Percentiles rank a stretch among this genome's conserved stretches.
Evolutionary conservation across 2,888 invertebrate genomes (phyloP).

Genomic region (Gortyna flavago): DNA sequence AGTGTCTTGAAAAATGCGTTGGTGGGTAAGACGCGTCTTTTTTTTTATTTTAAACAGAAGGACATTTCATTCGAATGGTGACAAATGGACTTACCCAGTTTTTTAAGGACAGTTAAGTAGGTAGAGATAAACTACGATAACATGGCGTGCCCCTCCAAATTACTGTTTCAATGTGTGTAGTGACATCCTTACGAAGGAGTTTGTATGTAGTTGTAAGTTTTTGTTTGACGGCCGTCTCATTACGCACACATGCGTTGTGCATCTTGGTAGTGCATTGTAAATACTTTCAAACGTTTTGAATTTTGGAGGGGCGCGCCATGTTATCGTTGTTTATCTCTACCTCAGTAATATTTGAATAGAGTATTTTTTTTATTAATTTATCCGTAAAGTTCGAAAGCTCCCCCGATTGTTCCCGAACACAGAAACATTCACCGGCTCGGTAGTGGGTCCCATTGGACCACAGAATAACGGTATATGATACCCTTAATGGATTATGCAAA

Average conservation of each 20-base stretch:
- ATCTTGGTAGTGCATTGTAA: no score
- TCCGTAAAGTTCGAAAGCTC: neutral
- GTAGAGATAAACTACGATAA: no score
- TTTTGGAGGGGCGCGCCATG: no score
- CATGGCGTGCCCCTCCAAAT: no score
- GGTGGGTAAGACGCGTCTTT: neutral
- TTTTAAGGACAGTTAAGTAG: neutral
- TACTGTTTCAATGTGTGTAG: no score
- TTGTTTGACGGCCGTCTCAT: no score
- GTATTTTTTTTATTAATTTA: neutral
- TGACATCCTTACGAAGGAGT: no score
- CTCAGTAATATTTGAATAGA: no score
- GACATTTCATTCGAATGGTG: neutral
- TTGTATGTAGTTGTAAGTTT: no score
- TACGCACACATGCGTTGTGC: no score
- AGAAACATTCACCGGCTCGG: neutral
- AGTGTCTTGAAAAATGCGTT: constrained; percentile 1
- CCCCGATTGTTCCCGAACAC: neutral
- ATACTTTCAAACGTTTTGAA: no score
- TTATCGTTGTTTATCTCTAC: no score
- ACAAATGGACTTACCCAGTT: constrained; percentile 9
- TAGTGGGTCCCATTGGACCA: neutral
- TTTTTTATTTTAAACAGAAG: neutral
- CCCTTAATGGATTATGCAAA: neutral
- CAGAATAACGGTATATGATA: neutral